Percentiles rank a stretch among this genome's conserved stretches.
phyloP scores from a whole-genome alignment of 2,888 invertebrate genomes.

The Nomada fucata region DNA sequence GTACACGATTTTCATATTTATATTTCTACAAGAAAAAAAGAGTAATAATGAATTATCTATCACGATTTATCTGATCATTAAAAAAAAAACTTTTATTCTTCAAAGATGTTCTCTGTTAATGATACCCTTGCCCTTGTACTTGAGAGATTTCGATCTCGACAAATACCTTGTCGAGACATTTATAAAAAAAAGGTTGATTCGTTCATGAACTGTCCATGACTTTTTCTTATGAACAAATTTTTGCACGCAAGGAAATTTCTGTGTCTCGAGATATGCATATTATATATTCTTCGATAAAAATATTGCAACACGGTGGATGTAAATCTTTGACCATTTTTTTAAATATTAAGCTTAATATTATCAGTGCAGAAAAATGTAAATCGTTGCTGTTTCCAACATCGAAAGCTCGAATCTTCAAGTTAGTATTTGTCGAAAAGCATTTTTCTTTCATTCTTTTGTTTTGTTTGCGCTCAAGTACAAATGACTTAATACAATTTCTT shows the following conservation, averaged over 20 bases:
- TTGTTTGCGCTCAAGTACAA: slow-evolving; percentile 24
- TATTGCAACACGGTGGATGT: slow-evolving; percentile 3
- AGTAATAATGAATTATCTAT: background rate
- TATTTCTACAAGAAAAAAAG: background rate
- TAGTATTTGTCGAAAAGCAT: slow-evolving; percentile 1
- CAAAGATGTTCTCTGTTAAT: slow-evolving; percentile 10
- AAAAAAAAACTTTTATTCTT: background rate
- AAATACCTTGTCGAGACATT: background rate
- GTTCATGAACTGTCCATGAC: too few species aligned
- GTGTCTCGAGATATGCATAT: background rate
- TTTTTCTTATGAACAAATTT: too few species aligned
- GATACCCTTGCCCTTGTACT: slow-evolving; percentile 30
- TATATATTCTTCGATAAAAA: slow-evolving; percentile 18
- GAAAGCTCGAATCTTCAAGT: background rate
- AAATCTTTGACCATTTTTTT: slow-evolving; percentile 8
- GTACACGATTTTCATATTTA: slow-evolving; percentile 3
- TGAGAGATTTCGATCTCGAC: slow-evolving; percentile 10
- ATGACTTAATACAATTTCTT: background rate
- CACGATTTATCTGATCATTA: too few species aligned
- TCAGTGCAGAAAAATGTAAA: slow-evolving; percentile 41
- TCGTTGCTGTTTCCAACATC: slow-evolving; percentile 15
- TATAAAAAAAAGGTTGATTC: background rate
- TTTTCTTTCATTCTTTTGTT: slow-evolving; percentile 9
- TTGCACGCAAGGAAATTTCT: background rate
- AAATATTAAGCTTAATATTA: slow-evolving; percentile 44